Evolutionary conservation across 1,140 invertebrate genomes (phyloP).

Genomic region (Nilaparvata lugens): DNA sequence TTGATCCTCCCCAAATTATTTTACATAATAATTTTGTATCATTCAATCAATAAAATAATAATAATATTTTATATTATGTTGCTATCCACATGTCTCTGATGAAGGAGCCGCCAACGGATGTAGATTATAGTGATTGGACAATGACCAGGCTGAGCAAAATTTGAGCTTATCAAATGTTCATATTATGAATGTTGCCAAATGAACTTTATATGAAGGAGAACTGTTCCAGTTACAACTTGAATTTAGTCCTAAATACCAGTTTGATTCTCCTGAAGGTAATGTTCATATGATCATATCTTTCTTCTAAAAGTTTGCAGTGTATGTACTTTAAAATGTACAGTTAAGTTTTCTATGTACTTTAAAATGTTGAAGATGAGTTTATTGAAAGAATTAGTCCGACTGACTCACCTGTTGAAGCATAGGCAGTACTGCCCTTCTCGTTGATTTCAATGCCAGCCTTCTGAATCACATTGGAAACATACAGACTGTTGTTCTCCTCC

Average conservation of each 20-base stretch:
- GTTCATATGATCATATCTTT: no score
- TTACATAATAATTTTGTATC: no score
- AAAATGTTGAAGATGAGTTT: no score
- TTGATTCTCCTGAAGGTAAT: slow-evolving; percentile 97
- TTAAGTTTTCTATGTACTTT: no score
- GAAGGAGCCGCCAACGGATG: slow-evolving; percentile 88
- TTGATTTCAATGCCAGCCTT: slow-evolving; percentile 75
- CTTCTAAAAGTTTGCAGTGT: no score
- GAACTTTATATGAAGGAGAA: slow-evolving; percentile 93
- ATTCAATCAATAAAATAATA: no score
- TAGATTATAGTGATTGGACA: slow-evolving; percentile 78
- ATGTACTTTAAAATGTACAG: no score
- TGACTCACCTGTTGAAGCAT: slow-evolving; percentile 61
- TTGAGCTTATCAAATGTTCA: slow-evolving; percentile 58
- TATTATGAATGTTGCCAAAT: slow-evolving; percentile 86
- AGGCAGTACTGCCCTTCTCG: slow-evolving; percentile 70
- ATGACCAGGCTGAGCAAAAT: slow-evolving; percentile 56
- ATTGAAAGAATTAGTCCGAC: no score
- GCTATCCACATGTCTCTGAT: slow-evolving; percentile 89
- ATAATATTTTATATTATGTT: no score
- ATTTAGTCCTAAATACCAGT: slow-evolving; percentile 95
- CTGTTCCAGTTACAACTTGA: slow-evolving; percentile 92
- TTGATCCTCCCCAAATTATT: no score
- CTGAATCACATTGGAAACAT: slow-evolving; percentile 65
- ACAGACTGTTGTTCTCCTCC: slow-evolving; percentile 41